Evolutionary conservation across 1,140 invertebrate species (phyloP).

Genomic region (Zaprionus camerounensis): DNA sequence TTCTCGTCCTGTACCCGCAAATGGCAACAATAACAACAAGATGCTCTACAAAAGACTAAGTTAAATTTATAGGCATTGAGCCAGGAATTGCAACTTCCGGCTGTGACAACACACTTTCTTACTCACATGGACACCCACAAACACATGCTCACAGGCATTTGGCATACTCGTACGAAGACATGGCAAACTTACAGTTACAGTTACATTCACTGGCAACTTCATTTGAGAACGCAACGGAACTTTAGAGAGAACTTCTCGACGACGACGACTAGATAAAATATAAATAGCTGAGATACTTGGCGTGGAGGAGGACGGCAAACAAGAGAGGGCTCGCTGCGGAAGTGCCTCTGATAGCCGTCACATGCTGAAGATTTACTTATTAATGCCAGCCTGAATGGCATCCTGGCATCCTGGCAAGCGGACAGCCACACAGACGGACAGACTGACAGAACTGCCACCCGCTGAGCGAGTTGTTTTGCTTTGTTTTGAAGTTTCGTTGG

Average conservation of each 20-base stretch:
- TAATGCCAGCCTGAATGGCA: slow-evolving; percentile 70
- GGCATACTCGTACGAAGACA: slow-evolving; percentile 29
- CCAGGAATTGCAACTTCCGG: slow-evolving; percentile 77
- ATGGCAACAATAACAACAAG: slow-evolving; percentile 51
- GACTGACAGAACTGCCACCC: slow-evolving; percentile 28
- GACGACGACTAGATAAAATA: slow-evolving; percentile 76
- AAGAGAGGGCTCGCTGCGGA: slow-evolving; percentile 46
- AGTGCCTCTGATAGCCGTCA: slow-evolving; percentile 80
- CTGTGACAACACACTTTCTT: slow-evolving; percentile 35
- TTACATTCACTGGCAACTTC: slow-evolving; percentile 60
- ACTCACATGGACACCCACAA: slow-evolving; percentile 10
- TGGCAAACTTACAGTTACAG: slow-evolving; percentile 49
- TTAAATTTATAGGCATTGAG: slow-evolving; percentile 80
- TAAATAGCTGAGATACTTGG: slow-evolving; percentile 72
- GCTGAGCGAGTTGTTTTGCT: slow-evolving; percentile 45
- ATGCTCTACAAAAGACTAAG: slow-evolving; percentile 67
- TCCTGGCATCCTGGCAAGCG: slow-evolving; percentile 27
- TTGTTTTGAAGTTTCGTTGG: slow-evolving; percentile 61
- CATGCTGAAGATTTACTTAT: slow-evolving; percentile 81
- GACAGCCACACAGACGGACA: slow-evolving; percentile 14
- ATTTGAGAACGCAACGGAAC: slow-evolving; percentile 65
- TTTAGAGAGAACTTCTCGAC: slow-evolving; percentile 71
- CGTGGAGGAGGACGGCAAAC: slow-evolving; percentile 3
- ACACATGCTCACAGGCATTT: slow-evolving; percentile 15
- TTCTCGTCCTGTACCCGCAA: slow-evolving; percentile 9